Base-by-base conservation (phyloP, 2,113 vertebrate species). In the Psittacus erithacus region DNA sequence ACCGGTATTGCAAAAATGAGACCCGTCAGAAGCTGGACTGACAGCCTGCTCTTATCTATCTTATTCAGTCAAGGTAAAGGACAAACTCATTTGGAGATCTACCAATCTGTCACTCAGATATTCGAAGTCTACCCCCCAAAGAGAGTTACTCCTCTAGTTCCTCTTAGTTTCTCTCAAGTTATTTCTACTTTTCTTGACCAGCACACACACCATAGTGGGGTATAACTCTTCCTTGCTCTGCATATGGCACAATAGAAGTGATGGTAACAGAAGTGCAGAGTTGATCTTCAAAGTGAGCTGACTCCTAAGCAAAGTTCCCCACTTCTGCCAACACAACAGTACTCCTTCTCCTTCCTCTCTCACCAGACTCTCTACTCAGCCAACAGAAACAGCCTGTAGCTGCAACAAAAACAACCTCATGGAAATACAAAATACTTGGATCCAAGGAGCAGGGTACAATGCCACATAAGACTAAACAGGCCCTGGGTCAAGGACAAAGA, bases 381-480 rank as follows among this genome's bases (percentile, higher is more conserved):
- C 90, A 85, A 28, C 43, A 87, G 52, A 76, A 92, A 52, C 19
- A 63, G 50, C 13, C 50, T 55, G 29, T 19, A 62, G 28, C 8
- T 67, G 41, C 55, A 50, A 31, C 38, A 52, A 9, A 46, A 91
- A 55, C 33, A 80, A 46, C 55, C 18, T 39, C 35, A 10, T 4
- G 18, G 81, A 73, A 79, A 27, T 19, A 65, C 5, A 59, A 24
- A 52, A 33, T 7, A 47, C 1, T 23, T 31, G 20, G 41, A 71
- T 74, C 10, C 31, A 44, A 81, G 28, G 16, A 33, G 7, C 62
- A 59, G 7, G 3, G 4, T 19, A 15, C 23, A 71, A 29, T 5
- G 19, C 31, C 10, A 33, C 0, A 0, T 20, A 43, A 77, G 46
- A 29, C 43, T 50, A 31, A 53, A 12, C 25, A 76, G 33, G 9